Base-by-base conservation (phyloP, 2,797 vertebrate species). In the Todus mexicanus region DNA sequence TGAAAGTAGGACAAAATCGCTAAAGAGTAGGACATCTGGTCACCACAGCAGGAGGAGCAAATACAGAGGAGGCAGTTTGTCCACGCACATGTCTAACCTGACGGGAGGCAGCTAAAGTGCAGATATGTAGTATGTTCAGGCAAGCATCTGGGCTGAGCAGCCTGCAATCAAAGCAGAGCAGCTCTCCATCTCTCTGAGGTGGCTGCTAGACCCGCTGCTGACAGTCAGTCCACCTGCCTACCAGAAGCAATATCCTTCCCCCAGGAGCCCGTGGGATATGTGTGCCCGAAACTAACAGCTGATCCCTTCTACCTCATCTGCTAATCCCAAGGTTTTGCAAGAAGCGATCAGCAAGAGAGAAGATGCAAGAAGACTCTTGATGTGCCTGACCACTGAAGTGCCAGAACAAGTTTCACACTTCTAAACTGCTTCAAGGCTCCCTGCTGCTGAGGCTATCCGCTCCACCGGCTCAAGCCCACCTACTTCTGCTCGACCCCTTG, bases 1-100 rank as follows among this genome's bases (percentile, higher is more conserved):
- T 94, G 86, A 92, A 96, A 96, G 84, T 96, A 96, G 96, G 94
- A 80, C 95, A 82, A 27, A 70, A 61, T 61, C 8, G 0, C 75
- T 71, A 3, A 84, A 56, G 95, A 94, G 78, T 72, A 94, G 93
- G 93, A 85, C 86, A 96, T 69, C 94, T 92, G 92, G 90, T 80
- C 92, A 94, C 88, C 7, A 40, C 81, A 66, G 91, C 71, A 89
- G 72, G 59, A 92, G 60, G 21, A 92, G 65, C 81, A 37, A 65
- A 71, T 1, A 33, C 42, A 69, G 61, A 60, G 64, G 21, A 88
- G 64, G 71, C 53, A 54, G 43, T 69, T 47, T 26, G 60, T 70
- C 87, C 80, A 91, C 0, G 0, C 68, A 82, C 64, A n/a, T 0
- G 0, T 15, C 56, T 72, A 89, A 82, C 51, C 56, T 76, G 89